phyloP scores from a whole-genome alignment of 1,140 invertebrate species.

The Cecropterus lyciades region DNA sequence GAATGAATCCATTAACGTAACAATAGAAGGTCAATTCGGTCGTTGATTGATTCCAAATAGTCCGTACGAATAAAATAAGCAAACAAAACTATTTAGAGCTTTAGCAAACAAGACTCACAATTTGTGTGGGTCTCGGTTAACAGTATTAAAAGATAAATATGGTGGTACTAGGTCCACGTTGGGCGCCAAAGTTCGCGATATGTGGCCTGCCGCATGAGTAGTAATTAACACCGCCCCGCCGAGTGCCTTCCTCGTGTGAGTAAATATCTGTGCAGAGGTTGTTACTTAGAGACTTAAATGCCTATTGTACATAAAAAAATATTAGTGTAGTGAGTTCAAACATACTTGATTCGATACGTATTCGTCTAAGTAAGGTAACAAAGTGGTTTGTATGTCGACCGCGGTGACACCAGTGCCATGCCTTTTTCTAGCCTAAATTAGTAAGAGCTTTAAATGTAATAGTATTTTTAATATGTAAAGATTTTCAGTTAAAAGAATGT shows the following conservation, averaged over 20 bases:
- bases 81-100: slow-evolving; percentile 2
- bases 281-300: neutral
- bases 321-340: neutral
- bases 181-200: slow-evolving; percentile 75
- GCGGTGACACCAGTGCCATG: too few relatives aligned
- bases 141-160: slow-evolving; percentile 67
- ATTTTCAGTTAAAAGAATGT: too few relatives aligned
- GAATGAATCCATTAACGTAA: slow-evolving; percentile 7
- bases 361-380: too few relatives aligned
- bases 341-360: too few relatives aligned
- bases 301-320: neutral
- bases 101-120: slow-evolving; percentile 5
- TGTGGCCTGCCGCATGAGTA: slow-evolving; percentile 73
- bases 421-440: too few relatives aligned
- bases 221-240: slow-evolving; percentile 75
- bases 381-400: too few relatives aligned
- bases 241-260: slow-evolving; percentile 34
- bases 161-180: slow-evolving; percentile 46
- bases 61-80: neutral
- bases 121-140: slow-evolving; percentile 7
- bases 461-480: too few relatives aligned
- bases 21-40: slow-evolving; percentile 7
- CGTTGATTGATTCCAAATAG: slow-evolving; percentile 5
- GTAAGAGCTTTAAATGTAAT: too few relatives aligned
- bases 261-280: slow-evolving; percentile 7